Conservation (phyloP, 2,888 invertebrate genomes). For the Papilio demoleus region DNA sequence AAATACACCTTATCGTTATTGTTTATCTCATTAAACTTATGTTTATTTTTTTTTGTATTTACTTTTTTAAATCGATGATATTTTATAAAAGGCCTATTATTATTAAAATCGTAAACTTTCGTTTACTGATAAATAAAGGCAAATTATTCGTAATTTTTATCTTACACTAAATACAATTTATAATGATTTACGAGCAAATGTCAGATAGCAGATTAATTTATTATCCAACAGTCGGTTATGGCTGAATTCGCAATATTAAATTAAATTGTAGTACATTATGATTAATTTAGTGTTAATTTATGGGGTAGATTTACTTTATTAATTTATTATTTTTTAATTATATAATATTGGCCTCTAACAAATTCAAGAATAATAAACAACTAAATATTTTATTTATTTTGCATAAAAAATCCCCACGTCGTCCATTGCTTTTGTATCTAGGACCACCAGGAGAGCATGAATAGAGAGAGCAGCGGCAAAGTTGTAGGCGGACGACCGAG, state of each 20-base stretch:
- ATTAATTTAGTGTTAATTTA: slow-evolving; percentile 25
- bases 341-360: neutral
- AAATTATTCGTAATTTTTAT: slow-evolving; percentile 30
- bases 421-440: slow-evolving; percentile 53
- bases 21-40: too few species aligned
- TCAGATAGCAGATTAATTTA: slow-evolving; percentile 36
- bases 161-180: slow-evolving; percentile 24
- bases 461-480: slow-evolving; percentile 61
- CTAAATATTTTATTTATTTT: neutral
- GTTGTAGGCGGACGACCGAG: slow-evolving; percentile 54
- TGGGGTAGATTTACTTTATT: slow-evolving; percentile 4
- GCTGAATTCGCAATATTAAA: slow-evolving; percentile 28
- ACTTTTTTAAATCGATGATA: neutral
- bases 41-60: neutral
- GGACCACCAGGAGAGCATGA: slow-evolving; percentile 66
- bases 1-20: neutral
- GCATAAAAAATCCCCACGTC: neutral
- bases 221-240: slow-evolving; percentile 17
- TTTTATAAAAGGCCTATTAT: too few species aligned
- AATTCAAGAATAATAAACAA: neutral
- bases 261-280: slow-evolving; percentile 34
- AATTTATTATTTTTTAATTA: neutral
- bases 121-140: slow-evolving; percentile 7
- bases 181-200: slow-evolving; percentile 38
- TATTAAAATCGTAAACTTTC: slow-evolving; percentile 11